These are phyloP conservation scores for Hybognathus amarus DNA, from an alignment of 2,797 vertebrate genomes.

Conservation along the genomic window DNA sequence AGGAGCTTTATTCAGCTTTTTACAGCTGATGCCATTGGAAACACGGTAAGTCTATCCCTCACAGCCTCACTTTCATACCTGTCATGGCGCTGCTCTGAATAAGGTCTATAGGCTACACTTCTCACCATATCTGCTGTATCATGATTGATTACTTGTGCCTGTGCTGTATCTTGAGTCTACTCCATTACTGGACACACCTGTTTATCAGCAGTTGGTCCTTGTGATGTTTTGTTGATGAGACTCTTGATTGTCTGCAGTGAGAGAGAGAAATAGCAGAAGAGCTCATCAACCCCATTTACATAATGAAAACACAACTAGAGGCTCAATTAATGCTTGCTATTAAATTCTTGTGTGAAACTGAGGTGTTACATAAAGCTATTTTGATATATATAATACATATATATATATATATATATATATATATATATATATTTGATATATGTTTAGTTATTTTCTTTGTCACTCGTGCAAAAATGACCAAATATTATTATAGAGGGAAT, in stretches of 20 bases:
- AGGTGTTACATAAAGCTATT: background rate
- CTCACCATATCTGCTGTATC: background rate
- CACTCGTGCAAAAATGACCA: background rate
- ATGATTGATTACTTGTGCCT: background rate
- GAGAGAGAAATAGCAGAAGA: conserved; percentile 35
- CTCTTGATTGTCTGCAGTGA: conserved; percentile 32
- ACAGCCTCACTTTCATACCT: no score
- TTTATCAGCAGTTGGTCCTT: conserved; percentile 57
- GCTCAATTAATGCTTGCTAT: conserved; percentile 37
- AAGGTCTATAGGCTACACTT: background rate
- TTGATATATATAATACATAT: no score
- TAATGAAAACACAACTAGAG: conserved; percentile 49
- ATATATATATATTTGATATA: no score
- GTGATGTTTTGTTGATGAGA: conserved; percentile 47
- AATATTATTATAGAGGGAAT: no score
- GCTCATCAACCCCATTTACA: conserved; percentile 53
- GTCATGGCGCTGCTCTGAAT: no score
- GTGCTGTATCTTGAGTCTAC: conserved; percentile 35
- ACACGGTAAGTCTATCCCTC: no score
- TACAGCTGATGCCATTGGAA: no score
- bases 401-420: no score
- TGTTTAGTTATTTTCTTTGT: background rate
- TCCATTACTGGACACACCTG: conserved; percentile 43
- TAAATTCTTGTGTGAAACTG: conserved; percentile 30
- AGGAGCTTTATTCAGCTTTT: no score